phyloP scores from a whole-genome alignment of 2,888 invertebrate genomes.

The Melanostoma scalare region DNA sequence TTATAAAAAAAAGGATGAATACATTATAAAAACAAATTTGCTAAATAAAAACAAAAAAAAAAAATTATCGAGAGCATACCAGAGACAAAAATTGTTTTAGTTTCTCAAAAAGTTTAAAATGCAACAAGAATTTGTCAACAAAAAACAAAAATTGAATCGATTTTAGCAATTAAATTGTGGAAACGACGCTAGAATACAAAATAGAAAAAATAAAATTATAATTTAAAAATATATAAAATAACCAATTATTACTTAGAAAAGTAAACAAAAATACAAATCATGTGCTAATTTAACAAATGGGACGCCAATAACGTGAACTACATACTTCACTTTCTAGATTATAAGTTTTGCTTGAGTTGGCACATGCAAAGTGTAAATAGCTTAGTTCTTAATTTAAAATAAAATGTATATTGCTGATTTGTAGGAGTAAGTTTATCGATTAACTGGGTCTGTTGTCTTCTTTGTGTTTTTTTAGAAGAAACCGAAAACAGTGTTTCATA shows the following conservation, averaged over 20 bases:
- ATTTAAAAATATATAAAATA: constrained; percentile 31
- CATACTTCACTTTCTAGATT: constrained; percentile 16
- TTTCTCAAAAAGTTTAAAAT: constrained; percentile 23
- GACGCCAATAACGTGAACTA: constrained; percentile 18
- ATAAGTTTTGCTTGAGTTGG: constrained; percentile 31
- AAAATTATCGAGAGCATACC: constrained; percentile 55
- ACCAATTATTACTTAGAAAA: constrained; percentile 32
- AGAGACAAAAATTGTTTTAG: constrained; percentile 60
- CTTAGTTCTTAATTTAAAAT: constrained; percentile 39
- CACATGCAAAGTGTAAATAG: constrained; percentile 58
- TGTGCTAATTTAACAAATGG: constrained; percentile 53
- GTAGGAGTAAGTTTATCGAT: background rate
- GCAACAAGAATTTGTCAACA: constrained; percentile 9
- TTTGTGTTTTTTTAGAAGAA: background rate
- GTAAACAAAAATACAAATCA: constrained; percentile 44
- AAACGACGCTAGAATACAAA: constrained; percentile 46
- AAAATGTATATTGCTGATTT: constrained; percentile 40
- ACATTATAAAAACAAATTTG: constrained; percentile 13
- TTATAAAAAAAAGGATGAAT: constrained; percentile 9
- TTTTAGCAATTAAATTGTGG: constrained; percentile 68
- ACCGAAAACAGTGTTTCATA: background rate
- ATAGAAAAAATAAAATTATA: constrained; percentile 29
- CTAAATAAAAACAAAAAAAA: constrained; percentile 39
- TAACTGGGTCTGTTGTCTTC: background rate
- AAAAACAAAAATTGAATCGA: constrained; percentile 8